Evolutionary conservation across 2,113 vertebrate species (phyloP).

Genomic region (Tragelaphus scriptus): DNA sequence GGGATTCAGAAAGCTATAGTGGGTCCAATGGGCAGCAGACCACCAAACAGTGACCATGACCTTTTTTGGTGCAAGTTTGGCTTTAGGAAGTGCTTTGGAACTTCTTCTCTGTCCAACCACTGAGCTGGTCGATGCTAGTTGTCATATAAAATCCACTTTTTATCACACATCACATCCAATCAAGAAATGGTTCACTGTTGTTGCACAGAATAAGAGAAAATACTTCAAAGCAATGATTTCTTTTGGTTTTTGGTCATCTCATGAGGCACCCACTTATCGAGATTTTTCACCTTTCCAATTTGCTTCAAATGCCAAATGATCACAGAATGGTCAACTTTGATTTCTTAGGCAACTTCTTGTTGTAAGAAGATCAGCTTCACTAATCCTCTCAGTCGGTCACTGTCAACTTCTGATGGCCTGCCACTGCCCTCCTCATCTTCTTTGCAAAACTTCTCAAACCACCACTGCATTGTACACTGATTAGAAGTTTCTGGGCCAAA

Average conservation of each 20-base stretch:
- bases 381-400: background rate
- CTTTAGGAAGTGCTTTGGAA: background rate
- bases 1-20: background rate
- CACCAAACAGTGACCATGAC: background rate
- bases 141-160: background rate
- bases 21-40: background rate
- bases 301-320: background rate
- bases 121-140: background rate
- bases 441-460: background rate
- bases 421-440: background rate
- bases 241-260: background rate
- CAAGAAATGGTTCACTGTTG: background rate
- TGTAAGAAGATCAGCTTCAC: background rate
- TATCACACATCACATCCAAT: background rate
- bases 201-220: background rate
- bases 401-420: background rate
- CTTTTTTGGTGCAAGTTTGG: background rate
- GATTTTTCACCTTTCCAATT: background rate
- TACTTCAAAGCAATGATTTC: background rate
- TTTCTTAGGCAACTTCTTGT: background rate
- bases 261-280: background rate
- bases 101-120: background rate
- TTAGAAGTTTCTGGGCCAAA: background rate
- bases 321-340: background rate
- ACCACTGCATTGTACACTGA: background rate